Base-by-base conservation (phyloP, 2,797 vertebrate species). In the Rhinichthys osculus region DNA sequence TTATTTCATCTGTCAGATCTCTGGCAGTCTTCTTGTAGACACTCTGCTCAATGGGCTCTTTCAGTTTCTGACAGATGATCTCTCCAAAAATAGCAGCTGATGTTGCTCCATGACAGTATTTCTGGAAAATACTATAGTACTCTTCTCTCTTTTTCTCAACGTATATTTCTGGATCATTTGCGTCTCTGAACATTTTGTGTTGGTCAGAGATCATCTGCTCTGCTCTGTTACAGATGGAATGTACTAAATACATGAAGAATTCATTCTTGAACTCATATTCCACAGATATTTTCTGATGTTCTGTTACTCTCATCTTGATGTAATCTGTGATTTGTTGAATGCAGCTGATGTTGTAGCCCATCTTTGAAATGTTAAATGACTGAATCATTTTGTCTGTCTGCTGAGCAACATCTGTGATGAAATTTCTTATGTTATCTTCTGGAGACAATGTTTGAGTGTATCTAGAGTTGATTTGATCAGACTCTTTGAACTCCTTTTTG, bases 141-240 rank as follows among this genome's bases (percentile, higher is more conserved):
- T 71, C 69, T 14, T 1, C 69, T 71, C 21, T 71, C 81, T 67
- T n/a, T 54, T 94, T 87, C 62, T 64, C 62, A 64, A 64, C 62
- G 52, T 94, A 93, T n/a, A 57, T 9, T 0, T 23, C 8, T 2
- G 93, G 92, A 78, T 94, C 77, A 13, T 93, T 92, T 50, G 89
- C 87, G 50, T 0, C 88, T 44, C 1, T 83, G 72, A 94, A 95
- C 0, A 50, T 78, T 1, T 0, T 0, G 0, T 92, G 91, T 54
- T 92, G 90, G 40, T 85, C 66, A 16, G 88, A 52, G 84, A 93
- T 91, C 0, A 5, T 71, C 1, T 59, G 7, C 30, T 47, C 85
- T 67, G 91, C 91, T 69, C 72, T 52, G 3, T 33, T 30, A 30
- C 62, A 64, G 62, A 64, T 64, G 27, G 62, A 64, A 64, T 16